phyloP scores from a whole-genome alignment of 2,113 vertebrate genomes.

The Ageneiosus marmoratus region DNA sequence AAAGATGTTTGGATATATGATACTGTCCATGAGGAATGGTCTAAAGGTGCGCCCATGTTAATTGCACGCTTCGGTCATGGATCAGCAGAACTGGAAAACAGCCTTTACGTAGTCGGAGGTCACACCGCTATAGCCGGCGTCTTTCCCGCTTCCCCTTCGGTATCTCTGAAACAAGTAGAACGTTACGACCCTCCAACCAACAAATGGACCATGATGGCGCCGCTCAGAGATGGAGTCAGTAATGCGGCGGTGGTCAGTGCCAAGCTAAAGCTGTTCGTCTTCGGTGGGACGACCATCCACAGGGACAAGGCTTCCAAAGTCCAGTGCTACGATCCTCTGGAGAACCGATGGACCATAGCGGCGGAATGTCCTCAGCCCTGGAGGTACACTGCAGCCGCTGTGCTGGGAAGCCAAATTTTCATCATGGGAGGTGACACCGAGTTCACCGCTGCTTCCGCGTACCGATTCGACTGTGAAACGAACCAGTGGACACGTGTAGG shows the following conservation, averaged over 20 bases:
- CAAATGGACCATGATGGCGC: conserved; percentile 93
- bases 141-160: conserved; percentile 88
- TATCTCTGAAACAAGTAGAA: conserved; percentile 93
- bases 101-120: conserved; percentile 89
- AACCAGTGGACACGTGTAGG: conserved; percentile 90
- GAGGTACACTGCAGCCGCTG: conserved; percentile 90
- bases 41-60: conserved; percentile 92
- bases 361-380: conserved; percentile 92
- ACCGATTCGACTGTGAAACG: conserved; percentile 90
- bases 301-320: conserved; percentile 91
- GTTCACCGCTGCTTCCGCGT: conserved; percentile 88
- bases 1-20: conserved; percentile 96
- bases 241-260: conserved; percentile 92
- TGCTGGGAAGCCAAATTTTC: conserved; percentile 93
- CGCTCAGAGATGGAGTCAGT: conserved; percentile 87
- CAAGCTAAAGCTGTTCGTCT: conserved; percentile 89
- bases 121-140: conserved; percentile 89
- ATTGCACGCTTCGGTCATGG: conserved; percentile 93
- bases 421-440: conserved; percentile 97
- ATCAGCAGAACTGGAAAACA: conserved; percentile 88
- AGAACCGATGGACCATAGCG: conserved; percentile 88
- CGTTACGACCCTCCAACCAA: conserved; percentile 84
- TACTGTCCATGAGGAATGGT: conserved; percentile 90
- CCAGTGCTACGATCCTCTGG: conserved; percentile 85
- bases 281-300: conserved; percentile 90